These are phyloP conservation scores for Poecile montanus DNA, from an alignment of 2,797 vertebrate species.

Conservation along the genomic window DNA sequence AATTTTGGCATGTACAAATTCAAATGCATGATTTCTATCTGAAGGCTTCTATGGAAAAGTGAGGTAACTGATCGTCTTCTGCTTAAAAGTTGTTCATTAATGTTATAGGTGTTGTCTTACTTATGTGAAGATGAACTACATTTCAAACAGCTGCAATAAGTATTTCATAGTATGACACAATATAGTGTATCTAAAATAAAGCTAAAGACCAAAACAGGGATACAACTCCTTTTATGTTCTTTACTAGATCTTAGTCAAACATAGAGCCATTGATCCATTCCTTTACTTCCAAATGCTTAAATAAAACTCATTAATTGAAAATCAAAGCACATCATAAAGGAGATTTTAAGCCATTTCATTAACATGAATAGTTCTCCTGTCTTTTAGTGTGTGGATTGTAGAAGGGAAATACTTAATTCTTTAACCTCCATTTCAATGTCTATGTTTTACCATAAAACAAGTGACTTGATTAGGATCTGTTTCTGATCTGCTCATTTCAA, in stretches of 20 bases:
- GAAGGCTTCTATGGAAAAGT: neutral
- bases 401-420: neutral
- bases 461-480: neutral
- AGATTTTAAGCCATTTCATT: neutral
- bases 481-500: neutral
- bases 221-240: neutral
- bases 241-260: neutral
- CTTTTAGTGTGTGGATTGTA: neutral
- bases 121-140: neutral
- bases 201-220: neutral
- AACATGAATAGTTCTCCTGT: neutral
- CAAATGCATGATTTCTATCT: neutral
- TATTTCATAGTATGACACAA: neutral
- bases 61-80: neutral
- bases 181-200: neutral
- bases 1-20: neutral
- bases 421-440: neutral
- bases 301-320: neutral
- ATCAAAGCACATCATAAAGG: neutral
- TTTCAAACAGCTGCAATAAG: neutral
- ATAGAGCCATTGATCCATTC: neutral
- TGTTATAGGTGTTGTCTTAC: neutral
- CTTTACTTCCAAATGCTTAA: neutral
- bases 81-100: neutral
- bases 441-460: neutral